phyloP scores from a whole-genome alignment of 2,113 vertebrate genomes.

The Corynorhinus townsendii region DNA sequence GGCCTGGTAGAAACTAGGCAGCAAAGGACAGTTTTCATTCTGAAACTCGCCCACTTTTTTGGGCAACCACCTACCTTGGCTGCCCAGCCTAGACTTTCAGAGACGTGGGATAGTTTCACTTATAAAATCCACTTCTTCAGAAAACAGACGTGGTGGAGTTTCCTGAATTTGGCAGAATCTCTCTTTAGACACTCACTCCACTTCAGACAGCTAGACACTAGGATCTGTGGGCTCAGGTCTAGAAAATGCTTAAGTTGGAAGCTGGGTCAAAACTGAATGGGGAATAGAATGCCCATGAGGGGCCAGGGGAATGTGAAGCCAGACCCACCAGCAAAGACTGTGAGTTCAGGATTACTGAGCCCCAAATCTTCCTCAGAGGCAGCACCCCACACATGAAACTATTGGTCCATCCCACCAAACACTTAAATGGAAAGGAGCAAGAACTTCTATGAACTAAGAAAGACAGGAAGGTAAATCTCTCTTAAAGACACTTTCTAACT shows the following conservation, averaged over 20 bases:
- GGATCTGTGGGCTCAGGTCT: neutral
- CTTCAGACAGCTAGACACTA: neutral
- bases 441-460: neutral
- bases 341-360: neutral
- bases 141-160: neutral
- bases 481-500: neutral
- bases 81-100: neutral
- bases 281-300: too few species aligned
- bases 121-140: conserved; percentile 48
- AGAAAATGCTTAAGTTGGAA: neutral
- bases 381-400: neutral
- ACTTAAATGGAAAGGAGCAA: neutral
- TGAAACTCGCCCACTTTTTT: conserved; percentile 16
- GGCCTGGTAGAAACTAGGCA: conserved; percentile 5
- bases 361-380: too few species aligned
- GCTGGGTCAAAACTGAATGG: neutral
- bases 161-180: neutral
- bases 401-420: neutral
- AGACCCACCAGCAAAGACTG: neutral
- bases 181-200: neutral
- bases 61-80: neutral
- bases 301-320: neutral
- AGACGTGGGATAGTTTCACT: conserved; percentile 26
- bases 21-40: conserved; percentile 12
- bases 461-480: neutral